Conservation (phyloP, 1,140 invertebrate species). For the Drosophila ambigua region DNA sequence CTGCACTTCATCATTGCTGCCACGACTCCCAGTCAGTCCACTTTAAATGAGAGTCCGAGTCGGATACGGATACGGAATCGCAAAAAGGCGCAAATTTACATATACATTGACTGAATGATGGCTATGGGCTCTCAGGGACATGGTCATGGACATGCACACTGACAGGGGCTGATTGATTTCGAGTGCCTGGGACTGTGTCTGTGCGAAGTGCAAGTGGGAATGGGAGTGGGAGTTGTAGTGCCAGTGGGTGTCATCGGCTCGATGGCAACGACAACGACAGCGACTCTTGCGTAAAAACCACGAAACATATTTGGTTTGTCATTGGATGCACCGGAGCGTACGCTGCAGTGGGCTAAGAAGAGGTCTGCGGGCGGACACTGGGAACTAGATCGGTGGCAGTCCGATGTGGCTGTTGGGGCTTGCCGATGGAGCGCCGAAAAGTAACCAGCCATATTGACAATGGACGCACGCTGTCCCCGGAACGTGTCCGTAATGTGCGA, state of each 20-base stretch:
- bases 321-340: conserved; percentile 73
- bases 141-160: conserved; percentile 34
- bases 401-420: conserved; percentile 27
- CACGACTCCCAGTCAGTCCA: conserved; percentile 40
- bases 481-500: background rate
- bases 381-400: background rate
- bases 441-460: conserved; percentile 75
- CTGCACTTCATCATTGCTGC: conserved; percentile 73
- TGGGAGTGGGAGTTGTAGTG: conserved; percentile 3
- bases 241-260: conserved; percentile 4
- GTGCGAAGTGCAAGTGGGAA: conserved; percentile 1
- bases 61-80: conserved; percentile 38
- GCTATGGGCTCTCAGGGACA: conserved; percentile 24
- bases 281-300: conserved; percentile 77
- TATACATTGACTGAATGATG: conserved; percentile 79
- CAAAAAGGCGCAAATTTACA: conserved; percentile 79
- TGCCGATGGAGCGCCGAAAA: conserved; percentile 62
- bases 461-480: conserved; percentile 44
- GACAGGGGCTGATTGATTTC: conserved; percentile 69
- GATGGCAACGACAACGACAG: conserved; percentile 16
- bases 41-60: conserved; percentile 9
- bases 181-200: conserved; percentile 39
- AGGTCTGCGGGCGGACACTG: background rate
- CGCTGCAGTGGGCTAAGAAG: conserved; percentile 17
- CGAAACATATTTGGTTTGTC: conserved; percentile 83